Conservation (phyloP, 2,113 vertebrate species). For the Salvelinus alpinus region DNA sequence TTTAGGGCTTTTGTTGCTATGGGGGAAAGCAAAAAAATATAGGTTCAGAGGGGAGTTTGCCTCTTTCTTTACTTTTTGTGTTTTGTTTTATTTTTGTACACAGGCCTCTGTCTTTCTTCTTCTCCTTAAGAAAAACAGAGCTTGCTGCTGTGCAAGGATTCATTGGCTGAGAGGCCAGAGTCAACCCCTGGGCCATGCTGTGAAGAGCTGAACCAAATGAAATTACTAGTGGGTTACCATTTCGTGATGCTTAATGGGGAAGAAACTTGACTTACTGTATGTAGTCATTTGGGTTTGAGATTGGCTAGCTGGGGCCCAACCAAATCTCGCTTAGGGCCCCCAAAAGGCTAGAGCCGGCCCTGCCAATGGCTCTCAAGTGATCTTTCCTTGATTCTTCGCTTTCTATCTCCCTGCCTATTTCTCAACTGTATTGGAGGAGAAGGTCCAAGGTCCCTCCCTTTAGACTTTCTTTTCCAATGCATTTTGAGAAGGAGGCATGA, state of each 20-base stretch:
- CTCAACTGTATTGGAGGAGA: no score
- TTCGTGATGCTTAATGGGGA: conserved; percentile 60
- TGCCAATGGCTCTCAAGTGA: no score
- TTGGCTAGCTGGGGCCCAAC: no score
- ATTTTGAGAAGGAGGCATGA: no score
- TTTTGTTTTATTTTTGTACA: conserved; percentile 68
- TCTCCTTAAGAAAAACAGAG: conserved; percentile 63
- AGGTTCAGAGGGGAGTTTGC: conserved; percentile 52
- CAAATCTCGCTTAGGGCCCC: no score
- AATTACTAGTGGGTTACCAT: conserved; percentile 65
- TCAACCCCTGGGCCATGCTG: conserved; percentile 62
- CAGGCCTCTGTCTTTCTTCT: conserved; percentile 61
- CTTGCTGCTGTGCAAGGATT: conserved; percentile 59
- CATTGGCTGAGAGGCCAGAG: conserved; percentile 65
- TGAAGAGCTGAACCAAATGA: conserved; percentile 63
- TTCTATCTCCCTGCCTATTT: no score
- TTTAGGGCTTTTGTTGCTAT: conserved; percentile 62
- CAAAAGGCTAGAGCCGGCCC: no score
- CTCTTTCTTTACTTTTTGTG: conserved; percentile 66
- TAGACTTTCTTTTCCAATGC: no score
- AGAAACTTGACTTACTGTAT: no score
- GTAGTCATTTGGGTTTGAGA: no score
- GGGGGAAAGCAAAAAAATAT: conserved; percentile 48
- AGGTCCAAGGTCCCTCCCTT: no score
- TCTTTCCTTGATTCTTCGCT: no score